Evolutionary conservation across 2,113 vertebrate genomes (phyloP).

Genomic region (Oreochromis aureus): DNA sequence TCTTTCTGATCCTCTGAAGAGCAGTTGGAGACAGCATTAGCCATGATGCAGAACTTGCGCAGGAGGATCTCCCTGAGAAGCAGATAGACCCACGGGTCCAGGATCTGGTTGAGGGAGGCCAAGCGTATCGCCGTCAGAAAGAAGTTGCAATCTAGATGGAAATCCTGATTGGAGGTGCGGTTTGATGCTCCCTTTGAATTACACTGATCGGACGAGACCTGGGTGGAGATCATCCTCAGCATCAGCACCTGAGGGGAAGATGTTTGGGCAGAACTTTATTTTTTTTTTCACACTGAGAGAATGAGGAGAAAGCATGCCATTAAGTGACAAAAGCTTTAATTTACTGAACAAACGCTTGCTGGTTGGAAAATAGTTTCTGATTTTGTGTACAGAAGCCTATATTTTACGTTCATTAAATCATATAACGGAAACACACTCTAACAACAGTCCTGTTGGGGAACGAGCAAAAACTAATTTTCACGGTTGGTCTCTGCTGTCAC

Average conservation of each 20-base stretch:
- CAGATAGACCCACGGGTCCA: conserved; percentile 97
- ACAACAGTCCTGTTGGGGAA: neutral
- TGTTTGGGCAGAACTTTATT: neutral
- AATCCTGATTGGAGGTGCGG: conserved; percentile 5
- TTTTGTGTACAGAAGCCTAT: neutral
- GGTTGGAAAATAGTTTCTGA: neutral
- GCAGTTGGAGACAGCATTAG: conserved; percentile 84
- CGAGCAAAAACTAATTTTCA: neutral
- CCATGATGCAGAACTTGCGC: conserved; percentile 84
- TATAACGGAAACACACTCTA: neutral
- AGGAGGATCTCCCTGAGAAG: conserved; percentile 90
- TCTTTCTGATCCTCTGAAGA: conserved; percentile 74
- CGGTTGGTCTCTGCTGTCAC: neutral
- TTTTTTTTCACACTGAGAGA: neutral
- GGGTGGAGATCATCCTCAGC: conserved; percentile 83
- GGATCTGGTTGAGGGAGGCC: conserved; percentile 96
- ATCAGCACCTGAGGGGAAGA: conserved; percentile 77
- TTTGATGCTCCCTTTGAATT: neutral
- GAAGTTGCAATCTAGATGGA: conserved; percentile 78
- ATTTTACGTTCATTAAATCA: neutral
- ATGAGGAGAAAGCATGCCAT: neutral
- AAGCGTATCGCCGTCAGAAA: conserved; percentile 86
- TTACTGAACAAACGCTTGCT: neutral
- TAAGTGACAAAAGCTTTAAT: neutral
- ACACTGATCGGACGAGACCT: conserved; percentile 77